Base-by-base conservation (phyloP, 2,888 invertebrate genomes). In the Sympetrum striolatum region DNA sequence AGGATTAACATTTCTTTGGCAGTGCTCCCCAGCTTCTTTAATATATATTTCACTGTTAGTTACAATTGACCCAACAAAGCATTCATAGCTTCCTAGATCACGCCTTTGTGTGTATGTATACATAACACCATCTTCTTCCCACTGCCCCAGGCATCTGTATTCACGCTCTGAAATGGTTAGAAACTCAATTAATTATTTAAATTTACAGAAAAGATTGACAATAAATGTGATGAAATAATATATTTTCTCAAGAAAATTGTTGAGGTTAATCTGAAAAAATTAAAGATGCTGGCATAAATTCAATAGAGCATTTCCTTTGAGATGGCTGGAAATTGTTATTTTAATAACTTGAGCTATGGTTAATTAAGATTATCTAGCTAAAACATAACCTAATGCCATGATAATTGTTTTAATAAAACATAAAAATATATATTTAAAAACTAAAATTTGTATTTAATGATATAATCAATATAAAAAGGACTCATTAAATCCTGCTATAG, bases 1-100 rank as follows among this genome's bases (percentile, higher is more conserved):
- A 1, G 96, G 96, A 93, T 96, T 95, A 53, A 96, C 95, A 91
- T 95, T 94, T 91, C 96, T 94, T 92, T 95, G 95, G 92, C 96
- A 96, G 92, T 95, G 95, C 92, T 95, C 95, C 0, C 96, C 96
- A 39, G 96, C 96, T 94, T 96, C 96, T 92, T 95, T 96, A 91
- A 96, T 96, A 92, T 95, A 95, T 91, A 96, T 95, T 92, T 95
- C 95, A 79, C 95, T 95, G 64, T 95, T 95, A 35, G 95, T 94
- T 22, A 95, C 94, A 90, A 95, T 95, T 31, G 95, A 93, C 15
- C 96, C 96, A 39, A 96, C 96, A 92, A 96, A 96, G 92, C 96
- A 96, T 93, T 96, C 96, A 92, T 96, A 96, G 0, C 95, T 94
- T 35, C 94, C 94, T 82, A 95, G 94, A 92, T 96, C 96, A 91